phyloP scores from a whole-genome alignment of 2,797 vertebrate genomes.

The Pseudochromis fuscus region DNA sequence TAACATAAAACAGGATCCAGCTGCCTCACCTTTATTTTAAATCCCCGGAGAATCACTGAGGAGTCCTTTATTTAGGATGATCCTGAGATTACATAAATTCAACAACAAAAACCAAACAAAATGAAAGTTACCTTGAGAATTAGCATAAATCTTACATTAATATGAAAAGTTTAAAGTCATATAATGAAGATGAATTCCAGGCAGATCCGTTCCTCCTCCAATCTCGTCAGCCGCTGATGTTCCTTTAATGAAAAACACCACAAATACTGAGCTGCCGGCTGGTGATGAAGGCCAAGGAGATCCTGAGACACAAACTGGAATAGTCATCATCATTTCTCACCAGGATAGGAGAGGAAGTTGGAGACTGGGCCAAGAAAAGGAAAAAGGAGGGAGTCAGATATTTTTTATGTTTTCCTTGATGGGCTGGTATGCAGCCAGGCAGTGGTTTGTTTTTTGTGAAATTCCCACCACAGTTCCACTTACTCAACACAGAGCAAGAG shows the following conservation, averaged over 20 bases:
- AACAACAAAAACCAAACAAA: too few relatives aligned
- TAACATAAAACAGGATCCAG: background rate
- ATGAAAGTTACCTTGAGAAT: too few relatives aligned
- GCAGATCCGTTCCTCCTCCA: background rate
- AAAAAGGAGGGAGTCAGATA: conserved; percentile 17
- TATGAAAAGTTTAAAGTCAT: background rate
- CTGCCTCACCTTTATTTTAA: too few relatives aligned
- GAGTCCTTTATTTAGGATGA: too few relatives aligned
- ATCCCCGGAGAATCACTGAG: too few relatives aligned
- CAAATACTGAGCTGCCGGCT: background rate
- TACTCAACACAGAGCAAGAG: conserved; percentile 18
- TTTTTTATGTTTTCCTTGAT: conserved; percentile 36
- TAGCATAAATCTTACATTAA: too few relatives aligned
- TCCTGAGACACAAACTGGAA: conserved; percentile 36
- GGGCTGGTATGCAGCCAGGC: conserved; percentile 35
- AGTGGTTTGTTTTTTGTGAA: conserved; percentile 41
- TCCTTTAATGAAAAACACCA: conserved; percentile 22
- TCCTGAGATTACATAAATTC: too few relatives aligned
- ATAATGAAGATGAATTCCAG: background rate
- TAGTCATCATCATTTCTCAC: conserved; percentile 44
- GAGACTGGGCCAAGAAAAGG: conserved; percentile 20
- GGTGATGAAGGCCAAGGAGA: conserved; percentile 30
- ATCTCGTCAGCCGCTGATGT: conserved; percentile 1
- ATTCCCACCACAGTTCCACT: conserved; percentile 22
- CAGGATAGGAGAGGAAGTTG: conserved; percentile 18